Evolutionary conservation across 2,797 vertebrate species (phyloP).

Genomic region (Coregonus suidteri): DNA sequence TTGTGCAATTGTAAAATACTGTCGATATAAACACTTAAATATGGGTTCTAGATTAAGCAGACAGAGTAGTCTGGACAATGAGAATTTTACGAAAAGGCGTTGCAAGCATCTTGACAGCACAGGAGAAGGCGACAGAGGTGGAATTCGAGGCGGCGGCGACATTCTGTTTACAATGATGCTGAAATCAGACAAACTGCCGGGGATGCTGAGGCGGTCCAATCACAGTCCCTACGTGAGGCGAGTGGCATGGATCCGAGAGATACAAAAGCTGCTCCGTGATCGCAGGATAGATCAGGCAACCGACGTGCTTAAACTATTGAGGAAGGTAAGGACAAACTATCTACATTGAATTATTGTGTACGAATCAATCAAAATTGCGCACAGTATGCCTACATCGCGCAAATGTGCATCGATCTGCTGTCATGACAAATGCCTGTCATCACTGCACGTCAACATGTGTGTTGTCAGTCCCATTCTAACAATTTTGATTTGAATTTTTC

Average conservation of each 20-base stretch:
- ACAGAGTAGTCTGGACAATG: slow-evolving; percentile 85
- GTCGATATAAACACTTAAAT: slow-evolving; percentile 4
- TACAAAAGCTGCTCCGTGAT: slow-evolving; percentile 86
- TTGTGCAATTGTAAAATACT: background rate
- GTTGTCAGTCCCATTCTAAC: background rate
- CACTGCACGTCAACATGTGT: background rate
- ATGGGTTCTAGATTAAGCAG: slow-evolving; percentile 90
- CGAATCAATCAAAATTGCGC: background rate
- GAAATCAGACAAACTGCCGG: slow-evolving; percentile 83
- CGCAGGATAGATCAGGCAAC: slow-evolving; percentile 83
- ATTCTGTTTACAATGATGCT: slow-evolving; percentile 84
- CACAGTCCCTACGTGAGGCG: slow-evolving; percentile 85
- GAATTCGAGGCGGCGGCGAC: slow-evolving; percentile 66
- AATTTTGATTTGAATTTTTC: background rate
- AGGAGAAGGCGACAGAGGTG: slow-evolving; percentile 65
- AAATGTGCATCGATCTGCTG: too few relatives aligned
- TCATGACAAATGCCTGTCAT: too few relatives aligned
- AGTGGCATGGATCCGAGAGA: slow-evolving; percentile 87
- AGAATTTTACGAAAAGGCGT: slow-evolving; percentile 78
- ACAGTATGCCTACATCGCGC: too few relatives aligned
- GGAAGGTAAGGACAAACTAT: slow-evolving; percentile 79
- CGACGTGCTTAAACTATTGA: slow-evolving; percentile 81
- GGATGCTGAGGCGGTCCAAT: slow-evolving; percentile 81
- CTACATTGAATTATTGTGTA: background rate
- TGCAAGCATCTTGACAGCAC: slow-evolving; percentile 69